Evolutionary conservation across 2,113 vertebrate genomes (phyloP).

Genomic region (Gobio gobio): DNA sequence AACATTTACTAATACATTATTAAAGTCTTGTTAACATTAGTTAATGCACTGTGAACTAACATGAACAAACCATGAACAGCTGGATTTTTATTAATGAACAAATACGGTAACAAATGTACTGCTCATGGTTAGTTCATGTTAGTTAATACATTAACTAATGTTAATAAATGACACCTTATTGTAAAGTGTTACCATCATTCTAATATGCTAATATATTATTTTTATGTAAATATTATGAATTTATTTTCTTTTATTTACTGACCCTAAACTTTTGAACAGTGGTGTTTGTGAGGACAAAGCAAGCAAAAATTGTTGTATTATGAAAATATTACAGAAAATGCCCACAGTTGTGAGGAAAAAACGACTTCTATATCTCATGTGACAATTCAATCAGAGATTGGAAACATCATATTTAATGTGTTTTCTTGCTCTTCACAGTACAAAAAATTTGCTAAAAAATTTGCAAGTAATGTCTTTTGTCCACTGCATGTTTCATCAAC

Average conservation of each 20-base stretch:
- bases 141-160: too few species aligned
- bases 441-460: neutral
- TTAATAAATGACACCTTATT: too few species aligned
- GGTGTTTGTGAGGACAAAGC: neutral
- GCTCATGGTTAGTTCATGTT: too few species aligned
- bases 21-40: too few species aligned
- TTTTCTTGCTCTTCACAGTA: neutral
- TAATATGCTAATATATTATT: too few species aligned
- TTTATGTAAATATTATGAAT: neutral
- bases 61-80: too few species aligned
- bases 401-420: neutral
- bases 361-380: neutral
- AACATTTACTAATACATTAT: too few species aligned
- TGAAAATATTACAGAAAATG: neutral
- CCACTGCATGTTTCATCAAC: neutral
- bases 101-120: too few species aligned
- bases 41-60: too few species aligned
- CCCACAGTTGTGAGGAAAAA: neutral
- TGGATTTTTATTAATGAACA: too few species aligned
- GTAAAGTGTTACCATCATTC: too few species aligned
- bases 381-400: neutral
- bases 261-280: neutral
- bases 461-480: neutral
- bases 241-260: neutral
- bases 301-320: neutral